These are phyloP conservation scores for Caenorhabditis tropicalis DNA, from an alignment of 1,140 invertebrate species.

Conservation along the genomic window DNA sequence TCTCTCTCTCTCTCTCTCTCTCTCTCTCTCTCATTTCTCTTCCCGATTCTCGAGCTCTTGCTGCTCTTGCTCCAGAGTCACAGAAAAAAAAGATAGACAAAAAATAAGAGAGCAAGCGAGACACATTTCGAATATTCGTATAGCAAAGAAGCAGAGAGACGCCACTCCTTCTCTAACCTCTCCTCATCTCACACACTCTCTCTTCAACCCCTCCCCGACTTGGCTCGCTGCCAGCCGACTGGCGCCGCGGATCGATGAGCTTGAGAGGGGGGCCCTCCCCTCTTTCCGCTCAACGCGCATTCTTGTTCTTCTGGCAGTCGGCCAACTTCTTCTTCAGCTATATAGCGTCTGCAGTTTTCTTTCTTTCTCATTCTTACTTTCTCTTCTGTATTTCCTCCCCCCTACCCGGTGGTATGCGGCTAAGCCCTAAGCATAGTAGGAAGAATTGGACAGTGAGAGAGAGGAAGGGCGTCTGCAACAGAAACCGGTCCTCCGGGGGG, in stretches of 20 bases:
- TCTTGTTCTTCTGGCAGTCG: background rate
- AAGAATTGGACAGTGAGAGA: background rate
- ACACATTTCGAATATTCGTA: slow-evolving; percentile 43
- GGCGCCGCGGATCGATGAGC: slow-evolving; percentile 41
- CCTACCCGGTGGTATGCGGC: background rate
- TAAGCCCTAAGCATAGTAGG: background rate
- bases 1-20: background rate
- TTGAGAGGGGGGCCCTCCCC: background rate
- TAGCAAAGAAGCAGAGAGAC: slow-evolving; percentile 4
- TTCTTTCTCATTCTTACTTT: background rate
- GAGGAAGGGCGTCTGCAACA: background rate
- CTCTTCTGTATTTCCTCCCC: background rate
- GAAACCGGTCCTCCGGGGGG: slow-evolving; percentile 7
- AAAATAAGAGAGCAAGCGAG: background rate
- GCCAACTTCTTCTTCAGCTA: slow-evolving; percentile 8
- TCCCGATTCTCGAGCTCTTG: background rate
- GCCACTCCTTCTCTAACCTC: background rate
- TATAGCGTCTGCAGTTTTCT: background rate
- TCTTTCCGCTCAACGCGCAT: slow-evolving; percentile 19
- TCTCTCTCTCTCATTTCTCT: background rate
- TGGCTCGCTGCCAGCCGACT: slow-evolving; percentile 40
- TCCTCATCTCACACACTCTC: background rate
- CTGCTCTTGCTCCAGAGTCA: background rate
- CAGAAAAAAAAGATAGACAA: background rate
- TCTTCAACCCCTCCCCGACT: background rate